These are phyloP conservation scores for Fabriciana adippe DNA, from an alignment of 2,888 invertebrate species.

Conservation along the genomic window DNA sequence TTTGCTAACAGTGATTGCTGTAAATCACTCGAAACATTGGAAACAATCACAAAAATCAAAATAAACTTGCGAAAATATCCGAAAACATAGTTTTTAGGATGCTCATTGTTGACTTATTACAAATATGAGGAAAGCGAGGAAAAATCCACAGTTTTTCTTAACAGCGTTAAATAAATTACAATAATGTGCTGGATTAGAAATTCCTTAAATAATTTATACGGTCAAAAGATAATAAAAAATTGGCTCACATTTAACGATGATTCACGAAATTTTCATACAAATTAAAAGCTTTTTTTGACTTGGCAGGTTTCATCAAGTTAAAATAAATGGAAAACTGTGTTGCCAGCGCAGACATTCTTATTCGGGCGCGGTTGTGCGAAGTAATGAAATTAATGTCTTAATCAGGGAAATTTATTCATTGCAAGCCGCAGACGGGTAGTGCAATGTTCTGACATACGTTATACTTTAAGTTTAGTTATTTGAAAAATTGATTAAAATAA, in stretches of 20 bases:
- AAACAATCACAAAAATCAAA: too few species aligned
- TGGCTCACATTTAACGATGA: neutral
- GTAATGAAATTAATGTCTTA: conserved; percentile 61
- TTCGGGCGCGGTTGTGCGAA: conserved; percentile 44
- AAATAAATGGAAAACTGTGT: conserved; percentile 28
- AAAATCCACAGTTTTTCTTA: too few species aligned
- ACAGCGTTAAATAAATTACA: too few species aligned
- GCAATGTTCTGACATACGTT: conserved; percentile 31
- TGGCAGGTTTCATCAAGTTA: conserved; percentile 20
- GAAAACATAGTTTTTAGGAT: too few species aligned
- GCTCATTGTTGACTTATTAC: too few species aligned
- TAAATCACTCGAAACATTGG: too few species aligned
- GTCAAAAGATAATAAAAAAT: too few species aligned
- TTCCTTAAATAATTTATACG: too few species aligned
- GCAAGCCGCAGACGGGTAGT: conserved; percentile 43
- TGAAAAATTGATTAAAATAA: conserved; percentile 5
- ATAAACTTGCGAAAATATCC: too few species aligned
- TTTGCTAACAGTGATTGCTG: too few species aligned
- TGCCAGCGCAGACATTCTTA: conserved; percentile 26
- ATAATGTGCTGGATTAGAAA: too few species aligned
- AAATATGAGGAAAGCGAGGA: too few species aligned
- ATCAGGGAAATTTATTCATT: conserved; percentile 64
- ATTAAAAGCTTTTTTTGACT: conserved; percentile 1
- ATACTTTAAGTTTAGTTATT: conserved; percentile 7
- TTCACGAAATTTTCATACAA: conserved; percentile 13